Conservation (phyloP, 2,888 invertebrate genomes). For the Andrena praecox region DNA sequence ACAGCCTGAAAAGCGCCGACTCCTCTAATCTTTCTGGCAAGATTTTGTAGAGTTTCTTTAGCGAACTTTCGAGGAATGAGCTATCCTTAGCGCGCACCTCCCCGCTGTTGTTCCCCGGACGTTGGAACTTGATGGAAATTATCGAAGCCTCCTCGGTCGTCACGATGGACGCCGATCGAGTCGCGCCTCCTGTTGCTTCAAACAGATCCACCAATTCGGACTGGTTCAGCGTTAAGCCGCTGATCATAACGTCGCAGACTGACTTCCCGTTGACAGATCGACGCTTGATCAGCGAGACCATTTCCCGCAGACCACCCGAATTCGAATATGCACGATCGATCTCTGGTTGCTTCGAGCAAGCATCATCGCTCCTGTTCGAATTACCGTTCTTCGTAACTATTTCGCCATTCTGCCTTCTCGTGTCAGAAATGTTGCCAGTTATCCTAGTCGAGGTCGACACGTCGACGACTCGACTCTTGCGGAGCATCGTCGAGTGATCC, state of each 20-base stretch:
- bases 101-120: neutral
- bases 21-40: constrained; percentile 21
- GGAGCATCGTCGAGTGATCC: constrained; percentile 19
- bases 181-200: constrained; percentile 5
- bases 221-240: constrained; percentile 30
- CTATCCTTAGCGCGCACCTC: neutral
- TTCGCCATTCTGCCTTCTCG: neutral
- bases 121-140: constrained; percentile 42
- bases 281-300: constrained; percentile 24
- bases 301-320: neutral
- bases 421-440: neutral
- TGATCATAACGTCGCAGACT: constrained; percentile 38
- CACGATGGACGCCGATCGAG: constrained; percentile 24
- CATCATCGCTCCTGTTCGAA: neutral
- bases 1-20: neutral
- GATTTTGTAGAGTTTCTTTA: neutral
- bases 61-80: neutral
- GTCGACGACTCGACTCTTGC: constrained; percentile 1
- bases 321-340: neutral
- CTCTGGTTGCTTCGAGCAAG: neutral
- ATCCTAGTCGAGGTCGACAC: constrained; percentile 44
- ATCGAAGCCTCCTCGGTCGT: constrained; percentile 32
- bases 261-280: constrained; percentile 27
- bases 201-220: constrained; percentile 30
- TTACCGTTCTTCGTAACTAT: neutral